Conservation (phyloP, 2,797 vertebrate genomes). For the Manis crassicaudata region DNA sequence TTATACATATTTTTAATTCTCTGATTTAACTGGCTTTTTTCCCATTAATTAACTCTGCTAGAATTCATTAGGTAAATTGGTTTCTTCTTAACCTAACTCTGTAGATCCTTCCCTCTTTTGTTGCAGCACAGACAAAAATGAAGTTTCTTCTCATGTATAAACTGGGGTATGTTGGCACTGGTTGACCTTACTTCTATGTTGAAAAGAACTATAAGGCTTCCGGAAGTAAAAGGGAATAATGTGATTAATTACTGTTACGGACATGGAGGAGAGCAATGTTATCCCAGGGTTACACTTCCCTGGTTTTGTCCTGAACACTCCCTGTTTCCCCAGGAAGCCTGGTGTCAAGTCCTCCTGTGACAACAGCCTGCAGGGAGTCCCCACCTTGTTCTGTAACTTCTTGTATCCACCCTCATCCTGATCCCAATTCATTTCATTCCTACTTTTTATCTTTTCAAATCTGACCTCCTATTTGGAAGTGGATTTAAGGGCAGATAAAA, state of each 20-base stretch:
- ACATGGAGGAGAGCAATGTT: background rate
- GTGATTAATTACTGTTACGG: background rate
- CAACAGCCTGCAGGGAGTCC: fast-evolving
- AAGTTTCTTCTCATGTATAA: background rate
- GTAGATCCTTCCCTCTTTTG: background rate
- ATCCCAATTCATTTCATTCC: background rate
- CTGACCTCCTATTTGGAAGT: background rate
- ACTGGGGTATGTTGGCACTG: background rate
- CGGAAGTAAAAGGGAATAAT: background rate
- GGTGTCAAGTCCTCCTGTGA: background rate
- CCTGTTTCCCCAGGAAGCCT: background rate
- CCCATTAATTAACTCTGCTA: background rate
- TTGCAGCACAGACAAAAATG: background rate
- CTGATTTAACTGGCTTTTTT: background rate
- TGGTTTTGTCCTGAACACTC: background rate
- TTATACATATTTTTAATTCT: background rate
- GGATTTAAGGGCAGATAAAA: background rate
- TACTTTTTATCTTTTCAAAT: background rate
- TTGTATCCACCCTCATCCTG: background rate
- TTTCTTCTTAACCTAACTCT: background rate
- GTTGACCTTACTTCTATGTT: background rate
- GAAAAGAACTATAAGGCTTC: background rate
- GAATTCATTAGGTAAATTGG: background rate
- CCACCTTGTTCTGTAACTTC: background rate
- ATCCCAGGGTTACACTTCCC: background rate